A percentile compares a stretch with the other conserved stretches of the same genome.
Evolutionary conservation across 1,140 invertebrate genomes (phyloP).

Genomic region (Apis mellifera): DNA sequence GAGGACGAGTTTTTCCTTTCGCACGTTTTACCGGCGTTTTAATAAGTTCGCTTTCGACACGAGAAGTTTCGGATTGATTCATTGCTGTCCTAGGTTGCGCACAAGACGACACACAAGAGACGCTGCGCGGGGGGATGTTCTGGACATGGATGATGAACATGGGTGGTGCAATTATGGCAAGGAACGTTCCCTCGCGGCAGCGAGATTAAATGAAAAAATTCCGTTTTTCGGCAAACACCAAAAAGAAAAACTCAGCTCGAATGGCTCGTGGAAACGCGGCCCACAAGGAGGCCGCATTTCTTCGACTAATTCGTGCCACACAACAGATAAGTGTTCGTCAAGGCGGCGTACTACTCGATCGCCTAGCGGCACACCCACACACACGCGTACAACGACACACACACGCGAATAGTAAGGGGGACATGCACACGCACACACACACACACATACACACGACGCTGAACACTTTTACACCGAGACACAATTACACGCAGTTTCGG

Average conservation of each 20-base stretch:
- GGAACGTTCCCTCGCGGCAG: conserved; percentile 41
- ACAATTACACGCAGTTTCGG: conserved; percentile 75
- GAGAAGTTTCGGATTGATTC: conserved; percentile 59
- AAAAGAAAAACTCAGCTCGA: conserved; percentile 60
- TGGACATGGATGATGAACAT: neutral
- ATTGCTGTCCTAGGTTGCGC: conserved; percentile 74
- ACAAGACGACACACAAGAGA: conserved; percentile 72
- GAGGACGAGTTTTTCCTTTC: conserved; percentile 58
- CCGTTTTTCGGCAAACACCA: conserved; percentile 74
- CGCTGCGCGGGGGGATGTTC: conserved; percentile 52
- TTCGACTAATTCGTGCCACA: conserved; percentile 35
- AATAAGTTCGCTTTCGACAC: conserved; percentile 68
- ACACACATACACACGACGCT: conserved; percentile 35
- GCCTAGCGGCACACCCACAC: conserved; percentile 65
- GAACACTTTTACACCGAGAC: conserved; percentile 23
- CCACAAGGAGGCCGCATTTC: neutral
- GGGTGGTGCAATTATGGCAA: no score
- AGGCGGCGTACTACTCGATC: conserved; percentile 57
- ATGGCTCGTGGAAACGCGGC: conserved; percentile 38
- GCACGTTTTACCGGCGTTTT: conserved; percentile 74
- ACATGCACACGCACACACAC: conserved; percentile 23
- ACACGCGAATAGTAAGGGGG: conserved; percentile 30
- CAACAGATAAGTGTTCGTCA: conserved; percentile 63
- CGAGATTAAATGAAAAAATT: conserved; percentile 71
- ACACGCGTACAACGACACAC: conserved; percentile 58